phyloP scores from a whole-genome alignment of 2,797 vertebrate species.

The Saxicola maurus region DNA sequence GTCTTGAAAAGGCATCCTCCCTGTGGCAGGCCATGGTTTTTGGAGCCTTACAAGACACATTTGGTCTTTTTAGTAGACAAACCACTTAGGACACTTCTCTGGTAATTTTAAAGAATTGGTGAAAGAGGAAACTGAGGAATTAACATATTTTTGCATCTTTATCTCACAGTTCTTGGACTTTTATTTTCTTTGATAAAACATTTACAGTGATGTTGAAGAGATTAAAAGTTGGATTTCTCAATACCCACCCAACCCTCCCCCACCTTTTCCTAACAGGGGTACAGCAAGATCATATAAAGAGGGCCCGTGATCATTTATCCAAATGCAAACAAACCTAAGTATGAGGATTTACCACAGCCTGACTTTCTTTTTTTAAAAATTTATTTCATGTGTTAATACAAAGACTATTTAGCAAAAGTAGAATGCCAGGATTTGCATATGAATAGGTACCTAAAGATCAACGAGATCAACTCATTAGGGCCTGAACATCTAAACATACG shows the following conservation, averaged over 20 bases:
- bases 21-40: background rate
- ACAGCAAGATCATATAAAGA: constrained; percentile 22
- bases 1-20: background rate
- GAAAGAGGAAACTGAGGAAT: background rate
- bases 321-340: constrained; percentile 61
- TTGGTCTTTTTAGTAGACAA: background rate
- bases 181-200: background rate
- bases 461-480: constrained; percentile 58
- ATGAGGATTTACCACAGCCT: constrained; percentile 50
- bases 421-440: constrained; percentile 63
- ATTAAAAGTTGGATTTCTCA: background rate
- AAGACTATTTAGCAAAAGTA: constrained; percentile 63
- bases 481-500: constrained; percentile 58
- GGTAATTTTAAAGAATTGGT: background rate
- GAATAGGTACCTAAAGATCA: constrained; percentile 63
- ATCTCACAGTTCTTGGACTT: background rate
- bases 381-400: constrained; percentile 66
- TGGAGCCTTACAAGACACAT: background rate
- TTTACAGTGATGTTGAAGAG: constrained; percentile 3
- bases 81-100: background rate
- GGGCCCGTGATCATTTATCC: constrained; percentile 43
- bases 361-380: constrained; percentile 42
- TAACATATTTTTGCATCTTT: background rate
- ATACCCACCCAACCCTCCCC: background rate
- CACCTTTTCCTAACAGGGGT: background rate